Conservation (phyloP, 2,888 invertebrate species). For the Oithona nana region DNA sequence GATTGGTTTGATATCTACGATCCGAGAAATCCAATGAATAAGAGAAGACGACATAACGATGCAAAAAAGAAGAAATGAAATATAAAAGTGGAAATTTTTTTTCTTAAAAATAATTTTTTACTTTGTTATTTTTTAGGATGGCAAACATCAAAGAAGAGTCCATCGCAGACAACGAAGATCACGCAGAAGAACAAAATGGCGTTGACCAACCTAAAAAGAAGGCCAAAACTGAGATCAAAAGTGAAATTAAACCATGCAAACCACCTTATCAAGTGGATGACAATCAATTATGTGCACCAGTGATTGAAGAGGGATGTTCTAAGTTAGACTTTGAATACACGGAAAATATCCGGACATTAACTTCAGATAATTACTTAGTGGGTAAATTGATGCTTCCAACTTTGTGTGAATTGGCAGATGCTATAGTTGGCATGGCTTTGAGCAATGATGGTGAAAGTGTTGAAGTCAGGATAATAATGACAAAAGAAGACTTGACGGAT, state of each 20-base stretch:
- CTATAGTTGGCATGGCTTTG: background rate
- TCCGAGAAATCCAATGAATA: constrained; percentile 81
- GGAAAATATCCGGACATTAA: background rate
- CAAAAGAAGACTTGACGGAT: background rate
- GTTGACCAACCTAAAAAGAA: too few species aligned
- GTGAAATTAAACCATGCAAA: too few species aligned
- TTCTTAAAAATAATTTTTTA: background rate
- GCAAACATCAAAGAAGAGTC: too few species aligned
- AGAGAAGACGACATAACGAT: constrained; percentile 52
- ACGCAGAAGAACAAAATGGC: background rate
- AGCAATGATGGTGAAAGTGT: background rate
- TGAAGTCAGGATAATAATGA: background rate
- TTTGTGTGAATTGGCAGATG: background rate
- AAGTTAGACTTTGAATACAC: background rate
- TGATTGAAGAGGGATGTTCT: background rate
- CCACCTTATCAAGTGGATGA: background rate
- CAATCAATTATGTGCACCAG: background rate
- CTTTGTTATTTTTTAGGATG: background rate
- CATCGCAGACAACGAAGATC: background rate
- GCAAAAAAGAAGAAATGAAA: background rate
- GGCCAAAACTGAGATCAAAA: too few species aligned
- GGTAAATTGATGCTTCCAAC: background rate
- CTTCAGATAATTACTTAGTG: background rate
- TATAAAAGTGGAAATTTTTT: background rate
- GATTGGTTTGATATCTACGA: constrained; percentile 96